A percentile compares a stretch with the other conserved stretches of the same genome.
These are phyloP conservation scores for Threskiornis aethiopicus DNA, from an alignment of 2,797 vertebrate genomes.

Conservation along the genomic window DNA sequence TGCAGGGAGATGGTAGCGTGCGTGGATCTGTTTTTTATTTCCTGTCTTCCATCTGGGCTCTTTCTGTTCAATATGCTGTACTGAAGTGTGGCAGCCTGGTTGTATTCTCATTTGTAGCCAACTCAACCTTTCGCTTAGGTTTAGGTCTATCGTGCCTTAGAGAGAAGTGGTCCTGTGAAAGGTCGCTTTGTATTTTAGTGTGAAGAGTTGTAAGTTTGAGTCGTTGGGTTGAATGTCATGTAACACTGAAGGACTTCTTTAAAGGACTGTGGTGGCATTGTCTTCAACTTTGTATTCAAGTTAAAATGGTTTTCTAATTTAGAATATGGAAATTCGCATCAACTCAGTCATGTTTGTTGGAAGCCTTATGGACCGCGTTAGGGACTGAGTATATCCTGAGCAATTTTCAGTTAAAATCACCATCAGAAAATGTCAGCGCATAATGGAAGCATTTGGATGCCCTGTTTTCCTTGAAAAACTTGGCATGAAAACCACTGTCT, in stretches of 20 bases:
- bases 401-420: background rate
- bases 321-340: background rate
- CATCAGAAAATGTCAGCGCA: background rate
- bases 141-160: background rate
- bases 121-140: background rate
- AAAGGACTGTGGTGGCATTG: background rate
- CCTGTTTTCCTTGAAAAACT: constrained; percentile 37
- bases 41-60: constrained; percentile 23
- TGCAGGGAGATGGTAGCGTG: background rate
- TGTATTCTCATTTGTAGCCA: background rate
- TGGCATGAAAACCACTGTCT: background rate
- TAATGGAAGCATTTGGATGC: constrained; percentile 1
- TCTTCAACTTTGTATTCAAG: background rate
- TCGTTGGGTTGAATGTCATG: rapidly evolving
- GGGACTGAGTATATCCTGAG: background rate
- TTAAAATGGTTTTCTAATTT: background rate
- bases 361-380: background rate
- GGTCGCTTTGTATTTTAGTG: background rate
- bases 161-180: rapidly evolving
- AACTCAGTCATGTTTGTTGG: background rate
- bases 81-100: background rate
- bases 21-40: background rate
- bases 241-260: background rate
- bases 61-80: background rate
- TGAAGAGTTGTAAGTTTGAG: background rate